Conservation (phyloP, 2,113 vertebrate genomes). For the Probosciger aterrimus region DNA sequence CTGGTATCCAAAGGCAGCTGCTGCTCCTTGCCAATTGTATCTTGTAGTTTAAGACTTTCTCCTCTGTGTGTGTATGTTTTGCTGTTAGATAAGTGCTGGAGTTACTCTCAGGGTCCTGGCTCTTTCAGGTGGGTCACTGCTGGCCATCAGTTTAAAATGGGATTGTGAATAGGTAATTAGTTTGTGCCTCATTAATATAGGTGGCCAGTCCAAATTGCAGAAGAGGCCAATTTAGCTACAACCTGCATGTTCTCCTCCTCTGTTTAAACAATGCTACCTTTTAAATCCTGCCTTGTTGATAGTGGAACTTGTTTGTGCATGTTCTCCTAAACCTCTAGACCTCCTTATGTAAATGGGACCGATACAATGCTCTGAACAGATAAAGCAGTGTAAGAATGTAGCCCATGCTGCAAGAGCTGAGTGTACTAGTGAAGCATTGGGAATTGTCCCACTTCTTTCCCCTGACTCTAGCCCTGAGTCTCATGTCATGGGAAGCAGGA, state of each 20-base stretch:
- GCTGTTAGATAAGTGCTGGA: not conserved
- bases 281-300: not conserved
- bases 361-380: not conserved
- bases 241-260: not conserved
- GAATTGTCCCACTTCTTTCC: not conserved
- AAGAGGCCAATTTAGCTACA: not conserved
- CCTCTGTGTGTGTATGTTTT: not conserved
- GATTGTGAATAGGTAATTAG: not conserved
- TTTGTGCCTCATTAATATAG: not conserved
- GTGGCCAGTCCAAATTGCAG: not conserved
- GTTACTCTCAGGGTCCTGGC: not conserved
- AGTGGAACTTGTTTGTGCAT: not conserved
- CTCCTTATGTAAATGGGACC: not conserved
- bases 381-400: not conserved
- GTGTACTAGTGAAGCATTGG: rapidly evolving
- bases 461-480: not conserved
- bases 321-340: not conserved
- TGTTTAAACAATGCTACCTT: not conserved
- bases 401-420: not conserved
- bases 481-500: rapidly evolving
- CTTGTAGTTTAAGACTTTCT: not conserved
- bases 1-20: not conserved
- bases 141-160: not conserved
- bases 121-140: not conserved
- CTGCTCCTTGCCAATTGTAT: not conserved